Conservation (phyloP, 2,888 invertebrate species). For the Dorcus hopei region DNA sequence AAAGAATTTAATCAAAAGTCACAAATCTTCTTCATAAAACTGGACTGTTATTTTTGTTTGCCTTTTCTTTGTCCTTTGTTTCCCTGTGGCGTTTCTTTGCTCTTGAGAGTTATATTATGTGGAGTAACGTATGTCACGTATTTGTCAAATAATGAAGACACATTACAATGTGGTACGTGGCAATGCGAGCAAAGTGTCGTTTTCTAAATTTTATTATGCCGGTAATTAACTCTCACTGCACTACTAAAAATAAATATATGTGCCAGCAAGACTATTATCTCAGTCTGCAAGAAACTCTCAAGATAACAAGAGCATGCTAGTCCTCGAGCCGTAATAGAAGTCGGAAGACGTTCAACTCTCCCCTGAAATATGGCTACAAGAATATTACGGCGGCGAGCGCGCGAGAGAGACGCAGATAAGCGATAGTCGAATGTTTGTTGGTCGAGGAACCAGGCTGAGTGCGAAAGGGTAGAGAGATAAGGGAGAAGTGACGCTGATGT, state of each 20-base stretch:
- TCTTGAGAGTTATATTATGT: no score
- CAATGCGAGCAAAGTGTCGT: neutral
- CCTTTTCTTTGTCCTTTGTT: no score
- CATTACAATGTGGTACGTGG: no score
- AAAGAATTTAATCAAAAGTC: no score
- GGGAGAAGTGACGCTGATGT: slow-evolving; percentile 38
- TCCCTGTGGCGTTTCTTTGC: no score
- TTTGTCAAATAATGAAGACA: no score
- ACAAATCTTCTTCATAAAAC: no score
- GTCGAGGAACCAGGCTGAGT: slow-evolving; percentile 19
- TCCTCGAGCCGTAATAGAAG: neutral
- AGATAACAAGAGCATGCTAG: slow-evolving; percentile 1
- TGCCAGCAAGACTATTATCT: slow-evolving; percentile 1
- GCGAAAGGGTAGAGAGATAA: slow-evolving; percentile 38
- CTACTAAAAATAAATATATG: neutral
- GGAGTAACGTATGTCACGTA: no score
- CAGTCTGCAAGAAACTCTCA: neutral
- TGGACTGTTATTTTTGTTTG: no score
- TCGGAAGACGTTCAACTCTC: slow-evolving; percentile 1
- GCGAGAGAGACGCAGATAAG: neutral
- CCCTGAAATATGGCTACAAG: neutral
- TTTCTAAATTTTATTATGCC: neutral
- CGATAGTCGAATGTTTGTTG: slow-evolving; percentile 3
- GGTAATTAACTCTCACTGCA: neutral
- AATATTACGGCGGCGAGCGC: neutral